Conservation (phyloP, 2,113 vertebrate genomes). For the Rhinolophus sinicus region DNA sequence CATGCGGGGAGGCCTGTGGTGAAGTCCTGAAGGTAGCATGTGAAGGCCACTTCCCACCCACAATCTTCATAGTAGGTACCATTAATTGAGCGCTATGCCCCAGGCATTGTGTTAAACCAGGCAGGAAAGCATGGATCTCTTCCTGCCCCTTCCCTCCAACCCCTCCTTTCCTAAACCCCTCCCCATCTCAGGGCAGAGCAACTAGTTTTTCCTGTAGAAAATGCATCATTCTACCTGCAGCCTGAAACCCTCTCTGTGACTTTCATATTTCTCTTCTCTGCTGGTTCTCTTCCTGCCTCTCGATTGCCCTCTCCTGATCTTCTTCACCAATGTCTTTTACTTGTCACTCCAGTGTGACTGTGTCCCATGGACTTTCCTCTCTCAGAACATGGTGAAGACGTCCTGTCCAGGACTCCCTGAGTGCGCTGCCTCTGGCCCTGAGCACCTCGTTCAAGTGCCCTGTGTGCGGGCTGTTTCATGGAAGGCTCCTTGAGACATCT, state of each 20-base stretch:
- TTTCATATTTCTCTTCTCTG: background rate
- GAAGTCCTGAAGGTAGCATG: background rate
- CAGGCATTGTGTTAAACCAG: too few relatives aligned
- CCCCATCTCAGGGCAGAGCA: background rate
- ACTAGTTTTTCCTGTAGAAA: background rate
- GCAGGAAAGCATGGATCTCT: background rate
- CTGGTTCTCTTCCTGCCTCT: background rate
- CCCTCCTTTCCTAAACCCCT: background rate
- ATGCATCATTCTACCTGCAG: background rate
- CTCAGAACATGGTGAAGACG: rapidly evolving
- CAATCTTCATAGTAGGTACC: rapidly evolving
- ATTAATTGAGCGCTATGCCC: rapidly evolving
- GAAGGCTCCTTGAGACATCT: background rate
- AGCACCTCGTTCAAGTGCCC: background rate
- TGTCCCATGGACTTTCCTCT: background rate
- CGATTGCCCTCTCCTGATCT: background rate
- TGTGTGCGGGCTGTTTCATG: background rate
- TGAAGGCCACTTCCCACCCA: background rate
- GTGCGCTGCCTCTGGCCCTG: background rate
- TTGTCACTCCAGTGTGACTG: background rate
- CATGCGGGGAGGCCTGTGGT: rapidly evolving
- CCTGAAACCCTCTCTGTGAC: background rate
- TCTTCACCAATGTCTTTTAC: background rate
- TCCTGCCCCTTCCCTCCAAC: background rate
- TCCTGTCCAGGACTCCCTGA: background rate